Evolutionary conservation across 2,113 vertebrate genomes (phyloP), one percentile per base, ranked within the genome.

Genomic region (Lepidothrix coronata): DNA sequence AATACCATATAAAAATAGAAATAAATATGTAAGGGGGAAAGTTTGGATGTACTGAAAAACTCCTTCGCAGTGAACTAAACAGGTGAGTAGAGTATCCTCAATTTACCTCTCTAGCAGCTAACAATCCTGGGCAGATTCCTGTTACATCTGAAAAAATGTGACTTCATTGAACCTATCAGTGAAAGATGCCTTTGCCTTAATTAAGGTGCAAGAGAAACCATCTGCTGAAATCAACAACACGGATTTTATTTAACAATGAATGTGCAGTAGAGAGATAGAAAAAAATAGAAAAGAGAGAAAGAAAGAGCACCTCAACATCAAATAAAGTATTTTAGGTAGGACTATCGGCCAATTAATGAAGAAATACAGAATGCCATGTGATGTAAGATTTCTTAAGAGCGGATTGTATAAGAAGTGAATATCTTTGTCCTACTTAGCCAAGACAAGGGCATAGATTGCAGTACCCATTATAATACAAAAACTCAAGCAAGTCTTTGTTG

Each of bases 361-460:
- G 41, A 93, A 85, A 75, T 33, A 85, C 7, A 84, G 39, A 92
- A 82, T 1, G 2, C 10, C 12, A 74, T 70, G 71, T 79, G 66
- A 91, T 75, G 61, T 18, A 68, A 89, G 44, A 82, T 79, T 84
- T 85, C 48, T 76, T 80, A 80, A 77, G 59, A 85, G 88, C 22
- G 51, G 39, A 85, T 63, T 91, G 85, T n/a, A 3, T 72, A 95
- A 93, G 35, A 94, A 25, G 30, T 39, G 30, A 80, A 30, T 58
- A 30, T 59, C 71, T 94, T 85, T 94, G 91, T 68, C 90, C 88
- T 94, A 77, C 82, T 94, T 79, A 91, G n/a, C 9, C 0, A 0
- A 89, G 85, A 88, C 81, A 96, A 96, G 85, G 85, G 15, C 92
- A 95, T 4, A 82, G 41, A 88, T 33, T 58, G 63, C 39, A 88